Conservation (phyloP, 2,797 vertebrate species). For the Cichlasoma orientale region DNA sequence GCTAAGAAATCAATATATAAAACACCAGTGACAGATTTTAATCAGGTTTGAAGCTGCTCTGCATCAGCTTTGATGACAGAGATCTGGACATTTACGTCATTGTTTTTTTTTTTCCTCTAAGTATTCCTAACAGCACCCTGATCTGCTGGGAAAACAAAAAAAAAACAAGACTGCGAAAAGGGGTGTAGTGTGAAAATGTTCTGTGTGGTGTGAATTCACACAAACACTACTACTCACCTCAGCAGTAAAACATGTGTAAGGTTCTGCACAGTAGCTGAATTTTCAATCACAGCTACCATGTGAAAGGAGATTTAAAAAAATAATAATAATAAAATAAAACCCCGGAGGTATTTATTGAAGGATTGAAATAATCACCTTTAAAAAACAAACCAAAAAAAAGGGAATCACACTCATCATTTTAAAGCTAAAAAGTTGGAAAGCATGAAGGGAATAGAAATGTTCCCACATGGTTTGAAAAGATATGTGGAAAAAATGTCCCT, state of each 20-base stretch:
- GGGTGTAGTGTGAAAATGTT: not conserved
- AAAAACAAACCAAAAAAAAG: not conserved
- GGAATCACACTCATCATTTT: conserved; percentile 21
- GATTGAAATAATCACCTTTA: conserved; percentile 37
- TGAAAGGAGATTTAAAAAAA: conserved; percentile 40
- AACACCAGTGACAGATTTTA: not conserved
- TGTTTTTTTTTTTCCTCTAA: conserved; percentile 20
- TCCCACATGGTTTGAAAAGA: conserved; percentile 11
- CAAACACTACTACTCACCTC: conserved; percentile 5
- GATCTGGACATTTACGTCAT: conserved; percentile 18
- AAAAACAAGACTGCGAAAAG: too few relatives aligned
- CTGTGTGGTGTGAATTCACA: conserved; percentile 11
- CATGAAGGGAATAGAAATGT: not conserved
- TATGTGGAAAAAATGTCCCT: not conserved
- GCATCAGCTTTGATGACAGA: conserved; percentile 33
- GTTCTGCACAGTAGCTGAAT: conserved; percentile 24
- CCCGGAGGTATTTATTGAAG: conserved; percentile 35
- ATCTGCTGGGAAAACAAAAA: conserved; percentile 4
- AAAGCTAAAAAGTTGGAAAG: conserved; percentile 1
- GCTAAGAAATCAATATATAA: conserved; percentile 23
- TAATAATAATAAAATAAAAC: conserved; percentile 14
- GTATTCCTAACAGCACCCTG: conserved; percentile 19
- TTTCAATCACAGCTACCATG: conserved; percentile 12
- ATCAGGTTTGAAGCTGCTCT: conserved; percentile 24
- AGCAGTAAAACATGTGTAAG: conserved; percentile 23